Base-by-base conservation (phyloP, 2,888 invertebrate species). In the Sympetrum striolatum region DNA sequence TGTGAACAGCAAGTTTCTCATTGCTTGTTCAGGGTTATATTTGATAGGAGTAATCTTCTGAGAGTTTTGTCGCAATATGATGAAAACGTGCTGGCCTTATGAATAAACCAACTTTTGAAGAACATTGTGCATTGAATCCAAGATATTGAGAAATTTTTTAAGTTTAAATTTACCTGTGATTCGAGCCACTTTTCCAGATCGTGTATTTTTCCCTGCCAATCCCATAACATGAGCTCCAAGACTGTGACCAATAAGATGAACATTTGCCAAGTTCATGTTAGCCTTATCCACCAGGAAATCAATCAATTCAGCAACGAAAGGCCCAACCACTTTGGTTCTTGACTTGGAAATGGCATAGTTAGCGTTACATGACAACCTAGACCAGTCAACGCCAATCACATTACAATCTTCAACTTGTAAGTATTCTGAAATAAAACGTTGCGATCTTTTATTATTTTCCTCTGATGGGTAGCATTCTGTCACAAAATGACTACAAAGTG, bases 221-320 rank as follows among this genome's bases (percentile, higher is more conserved):
- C 96, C 96, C 0, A 96, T 96, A 91, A 95, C 94, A 91, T 96
- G 96, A 0, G 95, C 96, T 0, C 96, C 96, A 90, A 96, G 92
- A 92, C 96, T 96, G 93, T 96, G 95, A 0, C 96, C 96, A 6
- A 96, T 94, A 39, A 96, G 92, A 92, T 96, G 96, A 0, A 96
- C 94, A 91, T 94, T 95, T 44, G 95, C 94, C 60, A 96, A 92
- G 64, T 95, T 93, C 80, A 96, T 92, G 0, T 95, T 96, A 92
- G 95, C 95, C 2, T 80, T 10, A 6, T 95, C 94, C 0, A 96
- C 95, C 90, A 96, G 92, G 91, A 95, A 96, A 92, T 96, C 95
- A 2, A 96, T 94, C 92, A 96, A 95, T 92, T 93, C 93, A 0
- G 95, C 96, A 0, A 95, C 94, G 92, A 95, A 95, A 90, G 94